Base-by-base conservation (phyloP, 2,888 invertebrate species). In the Pachycephus smyrnensis region DNA sequence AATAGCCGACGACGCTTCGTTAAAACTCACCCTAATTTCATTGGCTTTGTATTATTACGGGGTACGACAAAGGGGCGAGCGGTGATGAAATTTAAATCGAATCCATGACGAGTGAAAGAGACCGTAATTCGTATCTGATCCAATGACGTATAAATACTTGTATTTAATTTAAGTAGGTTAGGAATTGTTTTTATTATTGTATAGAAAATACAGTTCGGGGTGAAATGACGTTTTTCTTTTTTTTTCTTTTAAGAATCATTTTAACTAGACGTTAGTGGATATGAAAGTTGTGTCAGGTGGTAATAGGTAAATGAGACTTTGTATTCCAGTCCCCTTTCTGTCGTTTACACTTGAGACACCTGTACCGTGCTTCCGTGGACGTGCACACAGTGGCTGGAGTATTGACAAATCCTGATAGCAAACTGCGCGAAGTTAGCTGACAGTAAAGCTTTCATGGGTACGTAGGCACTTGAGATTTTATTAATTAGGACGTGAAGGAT, bases 281-380 rank as follows among this genome's bases (percentile, higher is more conserved):
- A 68, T 31, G 75, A 31, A 69, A 12, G n/a, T 32, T 74, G 71
- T 30, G 33, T 80, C 80, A 80, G 80, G 79, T 80, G 80, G 77
- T 69, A 73, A 76, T 76, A 73, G 68, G 74, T 31, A 71, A 75
- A 40, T 68, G 69, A 55, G 79, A 55, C 76, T 76, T 80, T 77
- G 79, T 76, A 35, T 40, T 32, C 68, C 40, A 40, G 35, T 68
- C 35, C 40, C 75, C 76, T 76, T 73, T 73, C 79, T 68, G 73
- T 76, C 80, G 73, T 55, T 73, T 69, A 74, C 74, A 79, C 33
- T 78, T 68, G 55, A 76, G 36, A 78, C 84, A 84, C 82, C 84
- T 84, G 84, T 77, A 82, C 73, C 80, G 12, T 15, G 30, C 74
- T 74, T 23, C 74, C 11, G 74, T 11, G 37, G 31, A 71, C 32